These are phyloP conservation scores for Malacosoma neustria DNA, from an alignment of 2,888 invertebrate species.

Conservation along the genomic window DNA sequence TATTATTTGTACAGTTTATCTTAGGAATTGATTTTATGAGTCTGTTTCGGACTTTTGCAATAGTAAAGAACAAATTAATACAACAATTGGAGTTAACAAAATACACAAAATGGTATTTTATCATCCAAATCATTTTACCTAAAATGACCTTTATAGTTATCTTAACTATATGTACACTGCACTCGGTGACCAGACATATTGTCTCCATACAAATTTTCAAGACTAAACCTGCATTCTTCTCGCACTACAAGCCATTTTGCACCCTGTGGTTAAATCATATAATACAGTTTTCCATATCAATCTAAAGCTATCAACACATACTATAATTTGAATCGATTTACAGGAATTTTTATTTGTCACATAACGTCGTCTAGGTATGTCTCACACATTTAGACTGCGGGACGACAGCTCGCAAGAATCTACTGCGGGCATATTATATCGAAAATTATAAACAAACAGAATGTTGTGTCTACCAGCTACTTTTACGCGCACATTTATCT, in stretches of 20 bases:
- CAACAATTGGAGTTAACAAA: background rate
- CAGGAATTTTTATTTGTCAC: conserved; percentile 55
- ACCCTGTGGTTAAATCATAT: background rate
- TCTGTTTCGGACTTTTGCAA: too few relatives aligned
- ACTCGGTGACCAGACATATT: background rate
- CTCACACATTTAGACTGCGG: conserved; percentile 42
- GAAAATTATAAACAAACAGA: background rate
- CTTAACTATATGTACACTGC: too few relatives aligned
- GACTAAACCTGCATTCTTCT: background rate
- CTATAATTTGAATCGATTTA: conserved; percentile 29
- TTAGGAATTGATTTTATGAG: too few relatives aligned
- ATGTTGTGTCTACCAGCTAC: background rate
- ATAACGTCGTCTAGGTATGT: conserved; percentile 51
- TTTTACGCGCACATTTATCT: too few relatives aligned
- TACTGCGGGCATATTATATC: conserved; percentile 7
- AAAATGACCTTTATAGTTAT: too few relatives aligned
- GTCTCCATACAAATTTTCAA: background rate
- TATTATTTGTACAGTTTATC: too few relatives aligned
- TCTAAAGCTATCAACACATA: conserved; percentile 15
- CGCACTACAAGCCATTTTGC: background rate
- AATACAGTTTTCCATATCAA: background rate
- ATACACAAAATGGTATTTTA: too few relatives aligned
- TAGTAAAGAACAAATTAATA: too few relatives aligned
- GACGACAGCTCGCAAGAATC: conserved; percentile 22
- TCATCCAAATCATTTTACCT: too few relatives aligned